Evolutionary conservation across 2,888 invertebrate species (phyloP), one percentile per base, ranked within the genome.

Genomic region (Halictus ligatus): DNA sequence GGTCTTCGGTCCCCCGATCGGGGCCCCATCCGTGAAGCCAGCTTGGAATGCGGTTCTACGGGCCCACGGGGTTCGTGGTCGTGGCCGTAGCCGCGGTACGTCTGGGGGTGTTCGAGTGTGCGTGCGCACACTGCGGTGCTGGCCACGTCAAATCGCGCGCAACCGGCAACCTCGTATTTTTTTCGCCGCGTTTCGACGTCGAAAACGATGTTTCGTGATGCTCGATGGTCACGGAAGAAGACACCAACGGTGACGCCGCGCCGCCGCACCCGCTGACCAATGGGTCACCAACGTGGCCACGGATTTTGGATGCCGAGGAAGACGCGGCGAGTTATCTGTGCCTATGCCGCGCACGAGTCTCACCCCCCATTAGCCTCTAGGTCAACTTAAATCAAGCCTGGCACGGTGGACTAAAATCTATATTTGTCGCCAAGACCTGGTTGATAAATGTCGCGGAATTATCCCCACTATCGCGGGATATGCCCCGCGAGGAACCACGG

Each of bases 31-130:
- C 90, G 88, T 88, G 92, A 89, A 93, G 92, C 92, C 93, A 91
- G 89, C 91, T 88, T 91, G 94, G 94, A 94, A 94, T 94, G 94
- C 92, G 94, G 94, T 94, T 92, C 92, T 94, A 92, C 94, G 91
- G 89, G 90, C 89, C 91, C 87, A 90, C 87, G 88, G 91, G 91
- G 88, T 89, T 89, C 89, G 89, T 88, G 83, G 83, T 79, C 84
- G 85, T 88, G 84, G 80, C 73, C 72, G 80, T 87, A 43, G n/a
- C 72, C 54, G 35, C 73, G 75, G 78, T 35, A 18, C 58, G 74
- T 79, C 81, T 48, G 79, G 78, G 82, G 75, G 69, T 75, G 75
- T 78, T 60, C 40, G 71, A 75, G 79, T 78, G 83, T 78, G 87
- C 75, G 79, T 86, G 78, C 76, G 75, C 69, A 48, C 50, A 25